Base-by-base conservation (phyloP, 2,113 vertebrate genomes). In the Arothron firmamentum region DNA sequence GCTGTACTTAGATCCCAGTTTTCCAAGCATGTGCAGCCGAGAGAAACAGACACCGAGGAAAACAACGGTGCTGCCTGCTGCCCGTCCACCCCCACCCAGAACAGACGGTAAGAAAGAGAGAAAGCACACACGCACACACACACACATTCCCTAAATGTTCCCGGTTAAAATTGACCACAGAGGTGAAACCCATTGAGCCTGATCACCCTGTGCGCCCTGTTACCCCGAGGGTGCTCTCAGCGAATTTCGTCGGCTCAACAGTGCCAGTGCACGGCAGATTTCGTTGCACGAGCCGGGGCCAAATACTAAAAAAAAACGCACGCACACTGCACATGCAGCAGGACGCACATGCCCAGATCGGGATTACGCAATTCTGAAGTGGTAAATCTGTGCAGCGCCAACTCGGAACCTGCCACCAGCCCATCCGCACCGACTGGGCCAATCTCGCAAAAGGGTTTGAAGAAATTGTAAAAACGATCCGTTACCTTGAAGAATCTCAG, bases 151-250 rank as follows among this genome's bases (percentile, higher is more conserved):
- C 19, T 10, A 18, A 60, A 53, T 43, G 68, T 5, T 50, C 13
- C 10, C 34, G n/a, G 49, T 67, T 48, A 18, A 46, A 18, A 43
- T 1, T 15, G 34, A 71, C 54, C n/a, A 9, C 38, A 62, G 45
- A 31, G 47, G 23, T 41, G 45, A 47, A 72, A 52, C 49, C 62
- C 74, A 42, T 68, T 71, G 61, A 78, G 78, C 82, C 82, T 59
- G 41, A 82, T 80, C 65, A 87, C 89, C 88, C 78, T 80, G 48
- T 73, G 84, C 5, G 51, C 89, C 87, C 68, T 84, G 80, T 69
- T 82, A 85, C 77, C 89, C 89, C 45, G 53, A 60, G 72, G 21
- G 67, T 79, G 60, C 66, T 81, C 63, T 72, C 53, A 60, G 58
- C 45, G n/a, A n/a, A 52, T 64, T 78, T 74, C 59, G 55, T 64